A percentile compares a stretch with the other conserved stretches of the same genome.
Evolutionary conservation across 2,797 vertebrate species (phyloP).

Genomic region (Eleutherodactylus coqui): DNA sequence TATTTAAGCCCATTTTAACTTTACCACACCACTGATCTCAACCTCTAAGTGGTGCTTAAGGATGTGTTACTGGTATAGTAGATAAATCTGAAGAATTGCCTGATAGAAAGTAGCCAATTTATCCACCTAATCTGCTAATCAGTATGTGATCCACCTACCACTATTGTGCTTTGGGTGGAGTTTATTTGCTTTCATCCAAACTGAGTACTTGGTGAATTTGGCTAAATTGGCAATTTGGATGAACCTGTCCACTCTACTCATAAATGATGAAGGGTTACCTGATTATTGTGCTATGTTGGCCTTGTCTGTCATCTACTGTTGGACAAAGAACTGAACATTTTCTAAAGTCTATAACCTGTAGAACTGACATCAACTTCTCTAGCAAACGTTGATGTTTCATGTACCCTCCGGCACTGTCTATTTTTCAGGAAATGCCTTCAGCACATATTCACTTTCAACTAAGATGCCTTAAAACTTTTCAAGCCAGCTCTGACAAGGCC

Average conservation of each 20-base stretch:
- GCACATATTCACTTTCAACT: constrained; percentile 22
- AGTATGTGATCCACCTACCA: neutral
- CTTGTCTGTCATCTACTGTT: neutral
- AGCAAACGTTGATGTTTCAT: neutral
- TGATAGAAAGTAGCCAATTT: neutral
- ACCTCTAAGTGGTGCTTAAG: too few relatives aligned
- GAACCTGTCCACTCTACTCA: neutral
- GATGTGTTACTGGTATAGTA: too few relatives aligned
- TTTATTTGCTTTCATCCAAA: neutral
- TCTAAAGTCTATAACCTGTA: neutral
- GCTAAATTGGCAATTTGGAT: neutral
- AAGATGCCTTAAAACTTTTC: constrained; percentile 30
- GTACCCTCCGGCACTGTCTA: constrained; percentile 35
- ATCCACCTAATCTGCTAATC: neutral
- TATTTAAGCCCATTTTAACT: too few relatives aligned
- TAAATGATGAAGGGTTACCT: neutral
- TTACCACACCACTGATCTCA: too few relatives aligned
- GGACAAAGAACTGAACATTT: neutral
- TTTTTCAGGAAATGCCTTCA: constrained; percentile 43
- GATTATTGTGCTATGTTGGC: neutral
- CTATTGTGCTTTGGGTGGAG: neutral
- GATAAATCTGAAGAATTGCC: too few relatives aligned
- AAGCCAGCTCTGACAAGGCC: constrained; percentile 29
- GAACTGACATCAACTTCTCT: constrained; percentile 5
- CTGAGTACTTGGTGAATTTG: neutral